phyloP scores from a whole-genome alignment of 2,113 vertebrate genomes.

The Leptocoma aspasia region DNA sequence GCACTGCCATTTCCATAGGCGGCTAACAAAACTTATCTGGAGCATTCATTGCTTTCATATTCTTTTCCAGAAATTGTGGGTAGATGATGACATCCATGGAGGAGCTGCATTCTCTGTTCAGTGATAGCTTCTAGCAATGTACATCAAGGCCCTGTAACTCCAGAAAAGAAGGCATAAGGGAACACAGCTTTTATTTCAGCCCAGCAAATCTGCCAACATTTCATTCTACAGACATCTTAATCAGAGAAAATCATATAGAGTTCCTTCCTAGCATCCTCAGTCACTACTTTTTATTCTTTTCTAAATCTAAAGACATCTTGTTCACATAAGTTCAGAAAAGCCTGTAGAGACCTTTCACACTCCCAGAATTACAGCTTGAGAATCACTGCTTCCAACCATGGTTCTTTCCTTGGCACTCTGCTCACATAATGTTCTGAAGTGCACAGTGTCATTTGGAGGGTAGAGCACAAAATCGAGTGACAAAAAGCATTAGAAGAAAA shows the following conservation, averaged over 20 bases:
- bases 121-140: background rate
- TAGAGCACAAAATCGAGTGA: conserved; percentile 16
- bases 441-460: background rate
- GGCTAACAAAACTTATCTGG: background rate
- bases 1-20: background rate
- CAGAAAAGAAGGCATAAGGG: background rate
- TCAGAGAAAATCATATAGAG: background rate
- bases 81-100: background rate
- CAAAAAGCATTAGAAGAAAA: conserved; percentile 8
- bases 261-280: background rate
- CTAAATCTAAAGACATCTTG: background rate
- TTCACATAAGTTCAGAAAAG: background rate
- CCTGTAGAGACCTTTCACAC: background rate
- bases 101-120: background rate
- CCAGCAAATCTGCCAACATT: background rate
- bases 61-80: background rate
- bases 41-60: background rate
- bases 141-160: background rate
- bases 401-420: background rate
- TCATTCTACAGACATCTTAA: background rate
- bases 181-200: background rate
- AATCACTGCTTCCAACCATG: background rate
- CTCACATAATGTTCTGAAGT: background rate
- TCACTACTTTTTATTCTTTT: background rate
- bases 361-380: background rate